Percentiles rank a stretch among this genome's conserved stretches.
Evolutionary conservation across 2,888 invertebrate genomes (phyloP).

Genomic region (Catonia carolina): DNA sequence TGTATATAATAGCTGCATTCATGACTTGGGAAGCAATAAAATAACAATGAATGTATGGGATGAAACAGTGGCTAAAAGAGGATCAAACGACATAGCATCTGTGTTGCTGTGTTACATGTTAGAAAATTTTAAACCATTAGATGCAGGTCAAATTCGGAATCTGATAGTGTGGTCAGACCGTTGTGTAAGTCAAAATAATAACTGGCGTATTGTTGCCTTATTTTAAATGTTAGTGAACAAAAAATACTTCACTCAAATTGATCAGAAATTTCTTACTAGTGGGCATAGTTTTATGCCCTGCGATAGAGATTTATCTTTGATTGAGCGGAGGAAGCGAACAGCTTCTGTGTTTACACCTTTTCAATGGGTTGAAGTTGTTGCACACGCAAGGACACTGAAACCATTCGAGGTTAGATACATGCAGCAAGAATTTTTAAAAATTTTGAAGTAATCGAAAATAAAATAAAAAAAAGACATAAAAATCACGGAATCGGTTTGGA

Average conservation of each 20-base stretch:
- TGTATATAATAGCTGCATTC: slow-evolving; percentile 2
- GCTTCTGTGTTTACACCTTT: slow-evolving; percentile 22
- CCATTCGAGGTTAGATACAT: background rate
- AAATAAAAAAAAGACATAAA: background rate
- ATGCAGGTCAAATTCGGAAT: slow-evolving; percentile 20
- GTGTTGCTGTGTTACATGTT: slow-evolving; percentile 23
- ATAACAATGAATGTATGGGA: slow-evolving; percentile 29
- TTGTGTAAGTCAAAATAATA: slow-evolving; percentile 31
- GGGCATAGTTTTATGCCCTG: slow-evolving; percentile 30
- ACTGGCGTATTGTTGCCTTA: slow-evolving; percentile 28
- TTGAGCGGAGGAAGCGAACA: slow-evolving; percentile 25
- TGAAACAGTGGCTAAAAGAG: slow-evolving; percentile 26
- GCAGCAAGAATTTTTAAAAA: background rate
- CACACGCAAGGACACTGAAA: background rate
- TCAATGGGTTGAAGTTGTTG: slow-evolving; percentile 7
- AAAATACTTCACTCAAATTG: slow-evolving; percentile 28
- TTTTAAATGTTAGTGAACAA: slow-evolving; percentile 13
- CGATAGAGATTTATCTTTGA: slow-evolving; percentile 29
- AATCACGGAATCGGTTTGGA: background rate
- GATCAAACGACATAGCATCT: slow-evolving; percentile 28
- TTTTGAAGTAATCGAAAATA: background rate
- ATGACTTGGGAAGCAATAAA: slow-evolving; percentile 20
- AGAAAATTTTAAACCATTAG: slow-evolving; percentile 14
- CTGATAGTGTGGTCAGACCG: slow-evolving; percentile 31
- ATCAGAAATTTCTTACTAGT: slow-evolving; percentile 30